Evolutionary conservation across 2,888 invertebrate genomes (phyloP), one percentile per base, ranked within the genome.

Genomic region (Tupiocoris notatus): DNA sequence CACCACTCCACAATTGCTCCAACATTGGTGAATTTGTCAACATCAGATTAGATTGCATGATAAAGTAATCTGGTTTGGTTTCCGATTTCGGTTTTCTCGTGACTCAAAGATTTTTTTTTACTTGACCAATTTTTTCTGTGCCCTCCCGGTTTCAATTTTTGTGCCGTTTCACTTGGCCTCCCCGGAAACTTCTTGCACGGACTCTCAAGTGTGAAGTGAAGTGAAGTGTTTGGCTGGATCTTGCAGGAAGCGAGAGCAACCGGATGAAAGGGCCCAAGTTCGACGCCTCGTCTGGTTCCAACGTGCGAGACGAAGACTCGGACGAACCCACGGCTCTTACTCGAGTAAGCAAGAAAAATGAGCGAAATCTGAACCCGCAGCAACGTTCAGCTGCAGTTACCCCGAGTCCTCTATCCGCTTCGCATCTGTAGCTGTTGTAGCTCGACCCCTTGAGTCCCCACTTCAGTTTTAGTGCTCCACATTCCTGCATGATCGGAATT

Each of bases 301-400:
- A 73, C 16, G 17, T 57, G n/a, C 73, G 73, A 22, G 73, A 73
- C 22, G 73, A 73, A 25, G 73, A 73, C 39, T 73, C 73, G 6
- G 73, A 73, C 54, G 73, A 73, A 39, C 73, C 73, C 1, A 73
- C 73, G 1, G 73, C 73, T 23, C 54, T 73, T n/a, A 73, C 73
- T 62, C 23, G 73, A 73, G 73, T 73, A 73, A 73, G 73, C 73
- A 73, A 73, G 61, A 62, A 24, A 63, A 61, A 63, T 23, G 61
- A 39, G 18, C 61, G 54, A 62, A 61, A 61, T 23, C 25, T 62
- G n/a, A 62, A 58, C 25, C 24, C 70, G 16, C 57, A 56, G 22
- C 56, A 22, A 20, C 63, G 62, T 1, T 62, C 73, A 21, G 22
- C 62, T 54, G 39, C 21, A 21, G 22, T 62, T 54, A 63, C 21